Base-by-base conservation (phyloP, 92 coral and sea anemone species). In the Phenganax subtilis region DNA sequence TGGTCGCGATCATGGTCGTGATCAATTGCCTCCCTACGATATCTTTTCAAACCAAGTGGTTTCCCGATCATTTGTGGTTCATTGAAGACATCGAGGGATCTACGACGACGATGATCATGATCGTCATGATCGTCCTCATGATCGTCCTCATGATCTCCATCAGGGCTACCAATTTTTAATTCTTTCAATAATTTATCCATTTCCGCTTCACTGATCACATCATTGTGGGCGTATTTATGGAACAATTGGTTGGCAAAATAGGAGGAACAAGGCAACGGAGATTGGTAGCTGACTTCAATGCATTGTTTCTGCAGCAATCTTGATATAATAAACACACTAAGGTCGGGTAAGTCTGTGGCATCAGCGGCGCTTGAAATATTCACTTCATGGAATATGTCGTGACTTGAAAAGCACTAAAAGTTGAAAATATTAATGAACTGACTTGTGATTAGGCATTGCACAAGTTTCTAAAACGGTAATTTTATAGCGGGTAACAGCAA, bases 231-330 rank as follows among this genome's bases (percentile, higher is more conserved):
- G 31, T 75, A 75, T 31, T 75, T 29, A 1, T 75, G 20, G 8
- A 75, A 75, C 52, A 75, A 27, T 20, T 75, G 37, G 80, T 56
- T 56, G 12, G 28, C 52, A 56, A 75, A 75, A 57, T 55, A 75
- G 20, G 64, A 75, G 51, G 80, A 12, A 56, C 80, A 75, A 75
- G 80, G 80, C 57, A 75, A n/a, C 55, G 80, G 80, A 20, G 80
- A 20, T 17, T 54, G 61, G 66, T 75, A 59, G 55, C 63, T 59
- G 55, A 75, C 63, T n/a, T 75, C n/a, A 25, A 75, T 75, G 16
- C 80, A 75, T 27, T 75, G 80, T 55, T 29, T 16, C 9, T 75
- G 64, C 27, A 75, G 31, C 31, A 75, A 59, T 17, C 63, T 75
- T 9, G 80, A 75, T 12, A 75, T 59, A 11, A 75, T 75, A 51